phyloP scores from a whole-genome alignment of 2,113 vertebrate genomes.

The Zonotrichia leucophrys region DNA sequence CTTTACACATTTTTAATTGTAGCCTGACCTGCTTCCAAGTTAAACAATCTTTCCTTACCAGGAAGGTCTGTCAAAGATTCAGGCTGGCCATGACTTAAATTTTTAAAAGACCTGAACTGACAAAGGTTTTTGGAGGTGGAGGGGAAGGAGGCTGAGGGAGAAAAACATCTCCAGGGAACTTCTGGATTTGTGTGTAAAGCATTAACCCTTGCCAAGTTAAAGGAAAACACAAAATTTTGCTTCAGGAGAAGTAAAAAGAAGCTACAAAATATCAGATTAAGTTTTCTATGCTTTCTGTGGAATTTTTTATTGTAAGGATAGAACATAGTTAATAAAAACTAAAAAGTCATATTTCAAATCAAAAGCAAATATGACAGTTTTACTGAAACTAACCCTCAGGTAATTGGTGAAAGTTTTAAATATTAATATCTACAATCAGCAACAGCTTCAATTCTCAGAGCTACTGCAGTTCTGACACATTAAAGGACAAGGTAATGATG shows the following conservation, averaged over 20 bases:
- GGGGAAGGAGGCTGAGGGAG: background rate
- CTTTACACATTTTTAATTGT: background rate
- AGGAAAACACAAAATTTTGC: background rate
- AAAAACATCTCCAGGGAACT: background rate
- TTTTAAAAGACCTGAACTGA: background rate
- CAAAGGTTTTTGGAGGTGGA: background rate
- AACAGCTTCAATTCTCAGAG: background rate
- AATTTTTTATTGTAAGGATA: background rate
- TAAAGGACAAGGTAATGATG: background rate
- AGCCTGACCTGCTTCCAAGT: background rate
- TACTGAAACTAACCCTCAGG: background rate
- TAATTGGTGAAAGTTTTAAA: background rate
- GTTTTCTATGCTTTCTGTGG: background rate
- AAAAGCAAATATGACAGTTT: background rate
- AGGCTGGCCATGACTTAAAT: background rate
- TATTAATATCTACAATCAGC: background rate
- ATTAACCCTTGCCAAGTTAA: too few species aligned
- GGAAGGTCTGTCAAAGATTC: background rate
- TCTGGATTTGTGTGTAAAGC: too few species aligned
- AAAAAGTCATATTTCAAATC: background rate
- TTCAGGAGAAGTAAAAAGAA: background rate
- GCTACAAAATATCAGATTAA: background rate
- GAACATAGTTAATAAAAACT: background rate
- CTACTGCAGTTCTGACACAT: background rate
- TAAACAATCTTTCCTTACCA: background rate